Conservation (phyloP, 2,888 invertebrate genomes). For the Dyspetes luteomarginatus region DNA sequence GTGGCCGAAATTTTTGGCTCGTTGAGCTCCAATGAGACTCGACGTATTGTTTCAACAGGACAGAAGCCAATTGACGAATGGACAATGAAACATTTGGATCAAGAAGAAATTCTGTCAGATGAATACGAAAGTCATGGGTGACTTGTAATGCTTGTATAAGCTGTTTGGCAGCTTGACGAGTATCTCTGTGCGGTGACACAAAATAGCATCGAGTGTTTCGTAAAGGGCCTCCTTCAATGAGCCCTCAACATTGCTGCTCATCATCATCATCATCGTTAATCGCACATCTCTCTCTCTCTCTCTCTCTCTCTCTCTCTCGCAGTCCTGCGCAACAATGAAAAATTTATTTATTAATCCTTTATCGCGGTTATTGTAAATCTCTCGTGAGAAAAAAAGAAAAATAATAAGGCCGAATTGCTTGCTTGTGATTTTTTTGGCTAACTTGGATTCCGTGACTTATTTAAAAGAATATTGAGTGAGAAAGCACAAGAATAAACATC, state of each 20-base stretch:
- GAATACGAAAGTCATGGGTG: constrained; percentile 89
- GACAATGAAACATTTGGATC: constrained; percentile 86
- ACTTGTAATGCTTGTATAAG: constrained; percentile 89
- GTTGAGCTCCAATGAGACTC: constrained; percentile 88
- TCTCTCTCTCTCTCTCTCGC: too few relatives aligned
- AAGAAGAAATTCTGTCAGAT: constrained; percentile 88
- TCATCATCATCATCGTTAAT: too few relatives aligned
- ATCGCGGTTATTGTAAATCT: too few relatives aligned
- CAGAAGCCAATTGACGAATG: constrained; percentile 88
- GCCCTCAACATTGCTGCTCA: constrained; percentile 81
- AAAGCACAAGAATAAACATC: too few relatives aligned
- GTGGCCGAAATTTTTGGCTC: constrained; percentile 85
- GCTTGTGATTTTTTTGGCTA: too few relatives aligned
- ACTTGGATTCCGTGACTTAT: too few relatives aligned
- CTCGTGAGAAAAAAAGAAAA: too few relatives aligned
- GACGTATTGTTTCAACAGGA: constrained; percentile 89
- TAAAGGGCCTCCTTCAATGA: constrained; percentile 87
- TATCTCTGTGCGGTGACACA: constrained; percentile 86
- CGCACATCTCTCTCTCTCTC: too few relatives aligned
- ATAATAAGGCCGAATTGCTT: too few relatives aligned
- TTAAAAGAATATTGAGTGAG: too few relatives aligned
- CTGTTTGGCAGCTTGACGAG: constrained; percentile 87
- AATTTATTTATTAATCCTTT: too few relatives aligned
- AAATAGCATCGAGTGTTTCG: constrained; percentile 87
- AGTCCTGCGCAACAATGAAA: too few relatives aligned